Conservation (phyloP, 2,888 invertebrate genomes). For the Leucoma salicis region DNA sequence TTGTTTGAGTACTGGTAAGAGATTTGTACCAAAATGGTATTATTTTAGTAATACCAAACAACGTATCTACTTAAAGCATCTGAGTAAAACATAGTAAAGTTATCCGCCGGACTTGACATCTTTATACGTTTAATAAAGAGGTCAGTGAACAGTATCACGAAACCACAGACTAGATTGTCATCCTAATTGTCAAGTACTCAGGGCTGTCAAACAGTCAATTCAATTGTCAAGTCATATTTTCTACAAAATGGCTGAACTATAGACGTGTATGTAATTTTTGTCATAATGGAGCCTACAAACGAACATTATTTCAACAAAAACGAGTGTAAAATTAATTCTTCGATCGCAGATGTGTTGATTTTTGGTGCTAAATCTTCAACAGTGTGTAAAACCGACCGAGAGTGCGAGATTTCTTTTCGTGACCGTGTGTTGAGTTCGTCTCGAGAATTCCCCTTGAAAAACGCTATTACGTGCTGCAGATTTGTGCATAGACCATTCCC, state of each 20-base stretch:
- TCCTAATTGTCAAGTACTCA: too few relatives aligned
- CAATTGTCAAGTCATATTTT: constrained; percentile 38
- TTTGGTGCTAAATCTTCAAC: constrained; percentile 44
- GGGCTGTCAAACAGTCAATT: neutral
- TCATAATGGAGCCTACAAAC: constrained; percentile 73
- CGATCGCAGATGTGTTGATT: constrained; percentile 46
- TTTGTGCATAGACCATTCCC: constrained; percentile 57
- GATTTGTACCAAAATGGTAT: too few relatives aligned
- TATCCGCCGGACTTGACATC: too few relatives aligned
- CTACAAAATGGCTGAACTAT: constrained; percentile 79
- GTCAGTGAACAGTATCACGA: too few relatives aligned
- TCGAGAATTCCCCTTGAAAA: constrained; percentile 42
- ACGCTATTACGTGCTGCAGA: constrained; percentile 48
- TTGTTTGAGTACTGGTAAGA: too few relatives aligned
- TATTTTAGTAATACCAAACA: too few relatives aligned
- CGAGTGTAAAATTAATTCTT: constrained; percentile 51
- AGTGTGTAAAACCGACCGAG: constrained; percentile 44
- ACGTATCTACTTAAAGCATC: too few relatives aligned
- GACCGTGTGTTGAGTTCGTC: constrained; percentile 48
- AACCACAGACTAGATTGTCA: too few relatives aligned
- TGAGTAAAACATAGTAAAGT: too few relatives aligned
- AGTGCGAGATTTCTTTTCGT: constrained; percentile 32
- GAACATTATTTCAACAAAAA: constrained; percentile 52
- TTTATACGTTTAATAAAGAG: too few relatives aligned
- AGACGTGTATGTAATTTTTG: constrained; percentile 67